Conservation (phyloP, 2,888 invertebrate genomes). For the Mycalesis mineus region DNA sequence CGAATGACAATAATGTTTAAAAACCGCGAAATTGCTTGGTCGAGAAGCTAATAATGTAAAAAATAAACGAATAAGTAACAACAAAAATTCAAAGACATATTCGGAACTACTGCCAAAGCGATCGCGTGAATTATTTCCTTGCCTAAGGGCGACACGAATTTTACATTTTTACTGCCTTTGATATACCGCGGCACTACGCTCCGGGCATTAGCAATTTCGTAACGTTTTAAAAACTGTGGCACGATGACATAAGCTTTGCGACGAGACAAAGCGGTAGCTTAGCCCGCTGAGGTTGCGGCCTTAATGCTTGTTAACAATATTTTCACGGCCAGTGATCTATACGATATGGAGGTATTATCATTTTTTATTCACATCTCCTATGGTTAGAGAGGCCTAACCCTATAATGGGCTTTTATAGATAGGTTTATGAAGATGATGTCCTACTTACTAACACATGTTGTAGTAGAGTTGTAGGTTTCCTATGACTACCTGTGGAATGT, state of each 20-base stretch:
- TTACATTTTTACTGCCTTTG: conserved; percentile 26
- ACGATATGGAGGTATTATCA: background rate
- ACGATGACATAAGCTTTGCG: conserved; percentile 3
- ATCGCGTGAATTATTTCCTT: conserved; percentile 23
- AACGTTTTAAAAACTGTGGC: conserved; percentile 13
- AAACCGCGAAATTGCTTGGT: conserved; percentile 19
- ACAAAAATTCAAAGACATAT: conserved; percentile 19
- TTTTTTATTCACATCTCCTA: too few species aligned
- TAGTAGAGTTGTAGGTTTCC: too few species aligned
- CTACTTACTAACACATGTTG: too few species aligned
- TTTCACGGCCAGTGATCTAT: background rate
- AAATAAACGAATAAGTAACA: conserved; percentile 13
- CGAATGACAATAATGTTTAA: conserved; percentile 3
- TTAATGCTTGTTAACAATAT: conserved; percentile 1
- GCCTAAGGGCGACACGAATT: conserved; percentile 20
- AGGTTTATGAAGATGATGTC: too few species aligned
- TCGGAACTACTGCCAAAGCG: conserved; percentile 24
- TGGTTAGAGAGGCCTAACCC: too few species aligned
- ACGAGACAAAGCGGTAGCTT: background rate
- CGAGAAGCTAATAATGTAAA: conserved; percentile 11
- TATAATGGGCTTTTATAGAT: too few species aligned
- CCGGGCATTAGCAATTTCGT: conserved; percentile 23
- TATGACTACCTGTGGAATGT: too few species aligned
- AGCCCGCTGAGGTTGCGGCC: background rate
- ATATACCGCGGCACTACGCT: conserved; percentile 12